Evolutionary conservation across 2,797 vertebrate genomes (phyloP).

Genomic region (Acipenser transmontanus): DNA sequence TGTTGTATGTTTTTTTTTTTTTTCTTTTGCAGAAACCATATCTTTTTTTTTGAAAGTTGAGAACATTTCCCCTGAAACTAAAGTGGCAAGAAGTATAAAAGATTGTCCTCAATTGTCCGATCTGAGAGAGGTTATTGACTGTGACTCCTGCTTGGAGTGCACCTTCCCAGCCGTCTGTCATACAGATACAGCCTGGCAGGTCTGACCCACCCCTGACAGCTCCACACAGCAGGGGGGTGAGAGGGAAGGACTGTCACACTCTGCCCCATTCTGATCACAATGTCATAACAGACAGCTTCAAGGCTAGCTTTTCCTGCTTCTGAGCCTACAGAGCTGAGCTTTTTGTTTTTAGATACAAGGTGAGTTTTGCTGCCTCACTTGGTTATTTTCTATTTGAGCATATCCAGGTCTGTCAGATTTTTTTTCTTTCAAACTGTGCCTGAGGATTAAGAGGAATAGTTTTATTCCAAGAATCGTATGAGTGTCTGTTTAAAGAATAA

Average conservation of each 20-base stretch:
- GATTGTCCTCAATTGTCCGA: conserved; percentile 52
- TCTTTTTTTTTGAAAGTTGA: conserved; percentile 27
- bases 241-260: conserved; percentile 51
- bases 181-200: conserved; percentile 67
- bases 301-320: conserved; percentile 24
- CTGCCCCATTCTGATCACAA: conserved; percentile 25
- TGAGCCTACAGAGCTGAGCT: conserved; percentile 42
- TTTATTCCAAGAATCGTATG: conserved; percentile 25
- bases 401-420: conserved; percentile 49
- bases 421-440: conserved; percentile 28
- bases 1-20: not conserved
- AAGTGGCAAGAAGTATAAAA: conserved; percentile 31
- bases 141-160: conserved; percentile 72
- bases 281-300: conserved; percentile 30
- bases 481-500: conserved; percentile 33
- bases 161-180: conserved; percentile 74
- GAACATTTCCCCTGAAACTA: conserved; percentile 14
- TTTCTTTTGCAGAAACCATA: not conserved
- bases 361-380: conserved; percentile 39
- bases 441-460: conserved; percentile 31
- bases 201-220: conserved; percentile 59
- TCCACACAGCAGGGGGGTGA: conserved; percentile 55
- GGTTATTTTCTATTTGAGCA: conserved; percentile 41
- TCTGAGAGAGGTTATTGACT: conserved; percentile 70
- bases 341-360: conserved; percentile 41